Base-by-base conservation (phyloP, 2,797 vertebrate species). In the Carcharodon carcharias region DNA sequence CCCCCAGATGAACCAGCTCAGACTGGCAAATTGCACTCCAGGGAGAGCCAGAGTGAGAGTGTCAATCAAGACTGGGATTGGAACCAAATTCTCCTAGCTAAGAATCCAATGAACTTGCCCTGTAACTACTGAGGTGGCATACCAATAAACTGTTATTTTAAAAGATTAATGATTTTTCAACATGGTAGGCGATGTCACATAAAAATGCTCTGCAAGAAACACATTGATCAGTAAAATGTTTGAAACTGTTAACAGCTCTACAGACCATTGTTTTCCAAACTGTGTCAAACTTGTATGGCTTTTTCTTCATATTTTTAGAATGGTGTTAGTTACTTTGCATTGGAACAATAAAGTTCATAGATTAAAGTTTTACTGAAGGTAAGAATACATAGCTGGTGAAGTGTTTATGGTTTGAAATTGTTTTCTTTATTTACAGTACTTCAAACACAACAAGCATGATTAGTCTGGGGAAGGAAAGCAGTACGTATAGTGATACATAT, bases 61-160 rank as follows among this genome's bases (percentile, higher is more conserved):
- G 69, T 77, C 94, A 95, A 31, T 95, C 94, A 95, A 56, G 69
- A 56, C 94, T 77, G 31, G 50, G 50, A 77, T 77, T 95, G 45
- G 69, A 95, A 54, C 94, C 16, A 45, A 95, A 45, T 77, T 95
- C 65, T 77, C 50, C 94, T 21, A 35, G 69, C 69, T 77, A 69
- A 95, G 94, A 95, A 73, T 54, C 94, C 94, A 95, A 54, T 56
- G 69, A 11, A 5, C 69, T 56, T 9, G 45, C 45, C 69, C n/a
- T 71, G 93, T 16, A 95, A 71, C 63, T 95, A 95, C 50, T 73
- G 69, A 28, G 94, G 77, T 95, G 67, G 94, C 94, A 95, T 95
- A 95, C 94, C 94, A 95, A 95, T 77, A 95, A 95, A 95, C 50
- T 73, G 77, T 77, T 95, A 95, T 73, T 95, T 95, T 95, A 35